Base-by-base conservation (phyloP, 2,888 invertebrate species). In the Argyresthia goedartella region DNA sequence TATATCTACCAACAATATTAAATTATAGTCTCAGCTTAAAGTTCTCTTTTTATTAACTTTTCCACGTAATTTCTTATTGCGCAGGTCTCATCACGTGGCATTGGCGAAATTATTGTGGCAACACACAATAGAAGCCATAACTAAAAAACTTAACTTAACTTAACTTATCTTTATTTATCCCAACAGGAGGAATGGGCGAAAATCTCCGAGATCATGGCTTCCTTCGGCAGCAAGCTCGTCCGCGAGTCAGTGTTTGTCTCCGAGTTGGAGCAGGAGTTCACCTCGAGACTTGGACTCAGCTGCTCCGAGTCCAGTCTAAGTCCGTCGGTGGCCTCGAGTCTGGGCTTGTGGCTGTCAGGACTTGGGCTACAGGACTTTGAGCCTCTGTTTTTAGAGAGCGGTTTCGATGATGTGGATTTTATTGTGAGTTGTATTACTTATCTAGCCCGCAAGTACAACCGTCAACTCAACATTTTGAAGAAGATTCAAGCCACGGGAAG, bases 121-220 rank as follows among this genome's bases (percentile, higher is more conserved):
- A n/a, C n/a, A n/a, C n/a, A n/a, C n/a, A n/a, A n/a, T n/a, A n/a
- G n/a, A n/a, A n/a, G n/a, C n/a, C n/a, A n/a, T n/a, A n/a, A n/a
- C n/a, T n/a, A n/a, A n/a, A n/a, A n/a, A n/a, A n/a, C n/a, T n/a
- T n/a, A n/a, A n/a, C n/a, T n/a, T n/a, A n/a, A n/a, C n/a, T n/a
- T n/a, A n/a, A n/a, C n/a, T n/a, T 16, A 9, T 15, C 44, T 9
- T 2, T 10, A 15, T 10, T 49, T 49, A 1, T 11, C 49, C 54
- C 59, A 25, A 62, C 92, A 95, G 81, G 96, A 96, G 81, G 97
- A 98, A 85, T 97, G 98, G 95, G 95, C 95, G 25, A 95, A 97
- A 84, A 97, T 98, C 65, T 95, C 95, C 49, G 96, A 97, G 81
- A 97, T 97, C 66, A 95, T 98, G 93, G 96, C 96, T 45, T 95